Conservation (phyloP, 2,888 invertebrate species). For the Brachyptera putata region DNA sequence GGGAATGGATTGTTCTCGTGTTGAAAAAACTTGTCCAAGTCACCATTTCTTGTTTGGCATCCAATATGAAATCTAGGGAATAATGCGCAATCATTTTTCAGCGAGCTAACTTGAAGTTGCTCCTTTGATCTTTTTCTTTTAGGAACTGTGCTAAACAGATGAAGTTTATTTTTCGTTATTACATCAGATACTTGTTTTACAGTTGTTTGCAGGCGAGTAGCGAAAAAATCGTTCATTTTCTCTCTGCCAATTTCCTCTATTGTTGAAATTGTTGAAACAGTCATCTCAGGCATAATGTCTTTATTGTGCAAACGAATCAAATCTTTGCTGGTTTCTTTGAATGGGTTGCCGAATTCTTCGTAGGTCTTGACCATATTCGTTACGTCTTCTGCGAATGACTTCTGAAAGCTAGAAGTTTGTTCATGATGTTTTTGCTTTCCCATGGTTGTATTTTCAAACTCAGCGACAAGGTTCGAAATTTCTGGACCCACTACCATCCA, state of each 20-base stretch:
- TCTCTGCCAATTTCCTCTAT: constrained; percentile 15
- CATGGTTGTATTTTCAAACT: constrained; percentile 21
- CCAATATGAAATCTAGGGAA: constrained; percentile 21
- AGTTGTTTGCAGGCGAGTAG: not conserved
- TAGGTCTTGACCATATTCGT: constrained; percentile 18
- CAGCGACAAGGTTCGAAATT: constrained; percentile 22
- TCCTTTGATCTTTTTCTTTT: constrained; percentile 10
- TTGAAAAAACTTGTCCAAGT: constrained; percentile 19
- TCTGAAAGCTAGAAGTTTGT: constrained; percentile 23
- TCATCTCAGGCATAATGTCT: constrained; percentile 14
- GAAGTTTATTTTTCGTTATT: not conserved
- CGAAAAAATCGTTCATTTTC: constrained; percentile 18
- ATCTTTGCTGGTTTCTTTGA: constrained; percentile 21
- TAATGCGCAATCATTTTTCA: constrained; percentile 12
- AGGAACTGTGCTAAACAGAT: not conserved
- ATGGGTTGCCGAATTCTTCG: constrained; percentile 26
- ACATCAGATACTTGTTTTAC: not conserved
- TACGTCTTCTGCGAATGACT: constrained; percentile 24
- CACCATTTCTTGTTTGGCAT: constrained; percentile 20
- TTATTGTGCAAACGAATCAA: constrained; percentile 23
- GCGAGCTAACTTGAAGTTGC: constrained; percentile 18
- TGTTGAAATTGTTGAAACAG: constrained; percentile 11
- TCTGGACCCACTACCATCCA: constrained; percentile 31
- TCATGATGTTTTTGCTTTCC: constrained; percentile 16
- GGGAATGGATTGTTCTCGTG: constrained; percentile 16